Conservation (phyloP, 2,797 vertebrate species). For the Ispidina picta region DNA sequence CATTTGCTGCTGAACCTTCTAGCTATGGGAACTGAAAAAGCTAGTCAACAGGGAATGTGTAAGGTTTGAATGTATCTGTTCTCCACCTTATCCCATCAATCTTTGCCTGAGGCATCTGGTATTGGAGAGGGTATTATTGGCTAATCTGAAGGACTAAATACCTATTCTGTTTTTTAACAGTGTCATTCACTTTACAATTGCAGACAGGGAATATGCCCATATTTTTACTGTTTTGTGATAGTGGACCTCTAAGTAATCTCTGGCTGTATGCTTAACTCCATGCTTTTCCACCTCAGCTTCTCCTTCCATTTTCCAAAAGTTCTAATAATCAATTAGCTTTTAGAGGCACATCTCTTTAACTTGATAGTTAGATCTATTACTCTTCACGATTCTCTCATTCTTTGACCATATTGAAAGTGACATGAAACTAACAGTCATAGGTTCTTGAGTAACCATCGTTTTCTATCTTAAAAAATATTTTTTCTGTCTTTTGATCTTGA, state of each 20-base stretch:
- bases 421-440: background rate
- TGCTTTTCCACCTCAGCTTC: background rate
- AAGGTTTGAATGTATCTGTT: background rate
- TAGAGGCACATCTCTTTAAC: background rate
- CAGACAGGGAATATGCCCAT: background rate
- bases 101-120: background rate
- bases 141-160: background rate
- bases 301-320: background rate
- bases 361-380: background rate
- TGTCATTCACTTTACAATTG: background rate
- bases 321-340: background rate
- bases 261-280: background rate
- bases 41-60: background rate
- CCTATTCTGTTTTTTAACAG: background rate
- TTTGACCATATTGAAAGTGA: background rate
- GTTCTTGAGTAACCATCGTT: background rate
- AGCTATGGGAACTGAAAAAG: background rate
- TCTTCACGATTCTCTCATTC: background rate
- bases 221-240: background rate
- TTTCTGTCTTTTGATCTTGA: background rate
- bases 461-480: constrained; percentile 17
- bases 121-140: background rate
- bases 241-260: background rate
- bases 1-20: background rate
- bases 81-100: background rate